Evolutionary conservation across 2,113 vertebrate species (phyloP).

Genomic region (Raja brachyura): DNA sequence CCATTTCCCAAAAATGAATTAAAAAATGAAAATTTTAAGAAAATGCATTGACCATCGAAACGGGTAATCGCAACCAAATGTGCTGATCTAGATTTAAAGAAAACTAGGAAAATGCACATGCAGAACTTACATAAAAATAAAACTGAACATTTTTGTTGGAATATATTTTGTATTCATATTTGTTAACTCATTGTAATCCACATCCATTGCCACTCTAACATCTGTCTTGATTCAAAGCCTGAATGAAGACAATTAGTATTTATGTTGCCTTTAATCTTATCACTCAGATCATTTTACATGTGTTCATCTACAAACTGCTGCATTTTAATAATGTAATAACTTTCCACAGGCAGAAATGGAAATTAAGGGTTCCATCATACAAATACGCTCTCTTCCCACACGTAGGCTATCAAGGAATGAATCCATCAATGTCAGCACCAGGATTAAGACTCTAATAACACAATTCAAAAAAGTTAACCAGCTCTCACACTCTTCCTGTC

Average conservation of each 20-base stretch:
- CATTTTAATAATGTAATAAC: not conserved
- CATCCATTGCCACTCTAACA: not conserved
- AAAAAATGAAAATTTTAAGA: not conserved
- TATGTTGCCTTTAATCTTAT: not conserved
- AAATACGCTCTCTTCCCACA: not conserved
- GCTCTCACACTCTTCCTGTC: not conserved
- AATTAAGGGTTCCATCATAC: not conserved
- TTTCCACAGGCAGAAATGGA: not conserved
- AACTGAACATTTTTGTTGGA: not conserved
- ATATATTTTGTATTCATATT: not conserved
- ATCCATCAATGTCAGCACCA: slow-evolving; percentile 1
- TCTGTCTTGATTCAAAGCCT: not conserved
- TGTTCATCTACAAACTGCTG: not conserved
- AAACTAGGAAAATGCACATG: not conserved
- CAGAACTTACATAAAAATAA: not conserved
- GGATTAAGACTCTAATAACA: not conserved
- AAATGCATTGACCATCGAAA: not conserved
- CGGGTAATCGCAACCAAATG: not conserved
- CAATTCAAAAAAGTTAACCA: slow-evolving; percentile 11
- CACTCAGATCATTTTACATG: not conserved
- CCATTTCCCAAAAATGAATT: too few species aligned
- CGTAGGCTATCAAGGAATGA: not conserved
- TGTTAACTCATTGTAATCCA: not conserved
- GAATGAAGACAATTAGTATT: not conserved
- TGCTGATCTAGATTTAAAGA: not conserved